A percentile compares a stretch with the other conserved stretches of the same genome.
Conservation (phyloP, 1,140 invertebrate genomes). For the Brachionus angularis region DNA sequence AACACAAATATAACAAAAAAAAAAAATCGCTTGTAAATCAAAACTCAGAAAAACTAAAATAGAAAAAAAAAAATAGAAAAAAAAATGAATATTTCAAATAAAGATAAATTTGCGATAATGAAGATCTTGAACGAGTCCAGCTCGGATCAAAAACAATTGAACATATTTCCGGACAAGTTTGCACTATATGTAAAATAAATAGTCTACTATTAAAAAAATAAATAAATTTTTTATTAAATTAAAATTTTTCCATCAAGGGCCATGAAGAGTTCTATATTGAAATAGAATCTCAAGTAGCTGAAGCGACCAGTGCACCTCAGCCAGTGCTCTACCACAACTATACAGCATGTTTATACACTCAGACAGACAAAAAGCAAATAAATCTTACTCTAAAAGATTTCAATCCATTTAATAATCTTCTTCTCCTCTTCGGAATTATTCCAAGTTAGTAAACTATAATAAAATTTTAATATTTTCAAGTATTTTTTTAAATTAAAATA, state of each 20-base stretch:
- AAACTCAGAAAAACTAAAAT: too few species aligned
- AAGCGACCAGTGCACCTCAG: not conserved
- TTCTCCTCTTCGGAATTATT: conserved; percentile 2
- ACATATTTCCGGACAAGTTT: conserved; percentile 9
- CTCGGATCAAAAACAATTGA: conserved; percentile 7
- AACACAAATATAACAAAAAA: not conserved
- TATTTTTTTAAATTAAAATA: too few species aligned
- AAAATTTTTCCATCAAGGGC: not conserved
- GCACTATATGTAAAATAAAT: not conserved
- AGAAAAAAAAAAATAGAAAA: not conserved
- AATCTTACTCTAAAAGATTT: conserved; percentile 3
- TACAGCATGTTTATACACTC: not conserved
- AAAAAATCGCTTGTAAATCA: not conserved
- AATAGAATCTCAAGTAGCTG: not conserved
- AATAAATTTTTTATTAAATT: not conserved
- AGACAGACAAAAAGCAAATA: conserved; percentile 19
- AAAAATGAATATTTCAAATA: conserved; percentile 26
- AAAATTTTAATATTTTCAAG: too few species aligned
- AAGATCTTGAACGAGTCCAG: conserved; percentile 6
- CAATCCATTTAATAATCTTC: not conserved
- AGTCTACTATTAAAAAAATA: not conserved
- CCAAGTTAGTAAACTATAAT: conserved; percentile 19
- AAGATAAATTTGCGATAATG: conserved; percentile 34
- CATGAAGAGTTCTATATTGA: conserved; percentile 1
- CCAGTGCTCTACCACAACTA: not conserved